These are phyloP conservation scores for Melanotaenia maccullochi DNA, from an alignment of 2,797 vertebrate species.

Conservation along the genomic window DNA sequence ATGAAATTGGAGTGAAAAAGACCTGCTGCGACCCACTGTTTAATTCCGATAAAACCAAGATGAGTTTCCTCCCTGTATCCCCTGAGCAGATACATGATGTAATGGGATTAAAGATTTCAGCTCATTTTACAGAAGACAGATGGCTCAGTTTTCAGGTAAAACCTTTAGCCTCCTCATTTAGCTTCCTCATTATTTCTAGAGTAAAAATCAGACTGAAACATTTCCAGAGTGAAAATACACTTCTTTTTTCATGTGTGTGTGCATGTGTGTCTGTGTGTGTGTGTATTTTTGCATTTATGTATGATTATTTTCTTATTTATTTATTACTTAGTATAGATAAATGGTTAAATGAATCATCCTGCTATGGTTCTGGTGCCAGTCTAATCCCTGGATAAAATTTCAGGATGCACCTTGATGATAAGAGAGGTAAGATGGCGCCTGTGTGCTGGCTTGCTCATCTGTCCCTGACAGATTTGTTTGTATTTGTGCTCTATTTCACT, in stretches of 20 bases:
- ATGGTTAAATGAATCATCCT: conserved; percentile 33
- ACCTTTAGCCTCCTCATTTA: conserved; percentile 7
- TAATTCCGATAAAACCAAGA: conserved; percentile 35
- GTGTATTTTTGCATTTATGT: too few relatives aligned
- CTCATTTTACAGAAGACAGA: conserved; percentile 54
- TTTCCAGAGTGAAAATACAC: conserved; percentile 18
- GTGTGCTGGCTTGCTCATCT: too few relatives aligned
- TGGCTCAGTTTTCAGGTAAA: conserved; percentile 33
- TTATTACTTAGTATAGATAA: conserved; percentile 44
- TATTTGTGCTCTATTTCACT: too few relatives aligned
- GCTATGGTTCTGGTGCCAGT: conserved; percentile 15
- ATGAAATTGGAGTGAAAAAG: conserved; percentile 45
- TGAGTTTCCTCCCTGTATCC: conserved; percentile 35
- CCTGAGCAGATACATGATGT: conserved; percentile 30
- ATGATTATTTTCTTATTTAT: too few relatives aligned
- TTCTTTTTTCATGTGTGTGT: too few relatives aligned
- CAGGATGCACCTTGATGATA: conserved; percentile 2
- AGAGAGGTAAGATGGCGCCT: too few relatives aligned
- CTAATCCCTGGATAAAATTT: conserved; percentile 34
- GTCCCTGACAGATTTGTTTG: too few relatives aligned
- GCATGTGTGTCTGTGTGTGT: too few relatives aligned
- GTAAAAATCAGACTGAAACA: conserved; percentile 22
- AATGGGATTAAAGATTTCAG: conserved; percentile 52
- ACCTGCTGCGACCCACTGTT: conserved; percentile 20
- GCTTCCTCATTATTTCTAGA: conserved; percentile 8